Conservation (phyloP, 2,888 invertebrate species). For the Pristionchus mayeri region DNA sequence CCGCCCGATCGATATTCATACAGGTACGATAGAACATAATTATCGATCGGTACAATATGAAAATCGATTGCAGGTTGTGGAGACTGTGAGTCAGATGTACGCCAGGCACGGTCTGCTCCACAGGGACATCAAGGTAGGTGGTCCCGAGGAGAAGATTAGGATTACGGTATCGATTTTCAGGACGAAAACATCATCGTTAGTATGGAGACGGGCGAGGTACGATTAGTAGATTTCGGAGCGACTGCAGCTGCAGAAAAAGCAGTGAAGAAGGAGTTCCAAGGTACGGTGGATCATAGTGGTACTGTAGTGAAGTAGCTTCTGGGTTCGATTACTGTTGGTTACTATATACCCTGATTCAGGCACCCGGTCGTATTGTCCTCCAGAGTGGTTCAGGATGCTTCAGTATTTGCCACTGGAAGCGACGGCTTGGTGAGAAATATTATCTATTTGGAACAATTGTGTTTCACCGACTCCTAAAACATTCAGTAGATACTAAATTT, state of each 20-base stretch:
- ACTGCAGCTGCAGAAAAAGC: slow-evolving; percentile 69
- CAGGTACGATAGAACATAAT: slow-evolving; percentile 54
- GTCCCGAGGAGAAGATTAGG: too few relatives aligned
- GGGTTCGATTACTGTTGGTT: not conserved
- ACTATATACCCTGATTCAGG: slow-evolving; percentile 49
- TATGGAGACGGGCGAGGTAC: slow-evolving; percentile 71
- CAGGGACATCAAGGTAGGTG: slow-evolving; percentile 69
- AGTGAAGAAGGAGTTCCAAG: slow-evolving; percentile 71
- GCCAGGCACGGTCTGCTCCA: slow-evolving; percentile 69
- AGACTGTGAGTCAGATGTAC: slow-evolving; percentile 70
- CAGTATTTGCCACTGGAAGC: slow-evolving; percentile 70
- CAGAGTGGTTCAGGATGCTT: slow-evolving; percentile 72
- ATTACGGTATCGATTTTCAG: slow-evolving; percentile 50
- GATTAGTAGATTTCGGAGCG: slow-evolving; percentile 73
- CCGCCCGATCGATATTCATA: slow-evolving; percentile 67
- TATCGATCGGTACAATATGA: not conserved
- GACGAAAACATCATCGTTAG: slow-evolving; percentile 73
- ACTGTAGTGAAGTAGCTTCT: not conserved
- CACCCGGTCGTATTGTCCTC: slow-evolving; percentile 67
- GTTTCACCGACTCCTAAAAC: not conserved
- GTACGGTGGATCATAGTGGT: slow-evolving; percentile 30
- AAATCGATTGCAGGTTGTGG: slow-evolving; percentile 58
- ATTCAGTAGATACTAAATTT: too few relatives aligned
- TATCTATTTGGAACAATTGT: too few relatives aligned
- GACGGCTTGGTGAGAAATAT: slow-evolving; percentile 37